Percentiles rank a stretch among this genome's conserved stretches.
phyloP scores from a whole-genome alignment of 1,140 invertebrate species.

The Eupristina koningsbergeri region DNA sequence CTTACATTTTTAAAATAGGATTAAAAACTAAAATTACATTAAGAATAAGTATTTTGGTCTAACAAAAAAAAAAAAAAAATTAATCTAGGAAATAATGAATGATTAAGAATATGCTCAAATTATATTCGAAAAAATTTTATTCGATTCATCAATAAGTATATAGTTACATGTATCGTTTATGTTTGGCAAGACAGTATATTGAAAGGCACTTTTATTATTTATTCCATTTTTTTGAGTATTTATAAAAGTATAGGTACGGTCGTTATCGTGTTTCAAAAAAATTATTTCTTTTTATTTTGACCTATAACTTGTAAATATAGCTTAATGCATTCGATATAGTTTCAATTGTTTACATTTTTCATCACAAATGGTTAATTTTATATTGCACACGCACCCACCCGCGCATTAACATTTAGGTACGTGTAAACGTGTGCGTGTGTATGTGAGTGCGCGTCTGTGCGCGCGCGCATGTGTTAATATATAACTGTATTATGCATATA shows the following conservation, averaged over 20 bases:
- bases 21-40: slow-evolving; percentile 31
- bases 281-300: background rate
- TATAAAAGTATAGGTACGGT: background rate
- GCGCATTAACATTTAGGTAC: no score
- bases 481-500: no score
- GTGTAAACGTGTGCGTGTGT: no score
- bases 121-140: slow-evolving; percentile 44
- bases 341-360: background rate
- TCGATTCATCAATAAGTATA: slow-evolving; percentile 1
- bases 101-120: background rate
- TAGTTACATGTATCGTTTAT: slow-evolving; percentile 35
- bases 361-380: no score
- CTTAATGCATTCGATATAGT: background rate
- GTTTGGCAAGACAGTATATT: slow-evolving; percentile 39
- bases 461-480: no score
- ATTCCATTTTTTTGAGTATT: slow-evolving; percentile 1
- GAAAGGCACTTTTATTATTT: slow-evolving; percentile 24
- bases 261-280: background rate
- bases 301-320: slow-evolving; percentile 15
- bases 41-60: slow-evolving; percentile 14
- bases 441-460: no score
- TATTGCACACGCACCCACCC: no score
- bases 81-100: slow-evolving; percentile 1
- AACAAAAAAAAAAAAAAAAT: background rate
- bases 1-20: slow-evolving; percentile 4